phyloP scores from a whole-genome alignment of 2,797 vertebrate species.

The Mormyrus proboscirostris region DNA sequence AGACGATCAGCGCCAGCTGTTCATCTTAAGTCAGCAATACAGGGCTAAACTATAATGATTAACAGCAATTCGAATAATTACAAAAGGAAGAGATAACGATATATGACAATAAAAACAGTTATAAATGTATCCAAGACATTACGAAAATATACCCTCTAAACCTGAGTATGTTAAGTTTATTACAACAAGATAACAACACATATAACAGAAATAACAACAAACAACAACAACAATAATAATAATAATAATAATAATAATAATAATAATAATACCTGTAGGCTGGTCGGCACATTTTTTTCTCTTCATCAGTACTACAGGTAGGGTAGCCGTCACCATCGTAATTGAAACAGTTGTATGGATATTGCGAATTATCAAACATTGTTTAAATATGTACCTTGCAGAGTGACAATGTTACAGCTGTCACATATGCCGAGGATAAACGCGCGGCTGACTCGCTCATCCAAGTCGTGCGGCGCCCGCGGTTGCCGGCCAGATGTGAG shows the following conservation, averaged over 20 bases:
- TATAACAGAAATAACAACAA: not conserved
- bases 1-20: not conserved
- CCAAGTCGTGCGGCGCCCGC: constrained; percentile 27
- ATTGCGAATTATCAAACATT: constrained; percentile 95
- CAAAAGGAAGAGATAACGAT: not conserved
- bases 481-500: constrained; percentile 24
- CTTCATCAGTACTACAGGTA: constrained; percentile 77
- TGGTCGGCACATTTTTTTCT: constrained; percentile 84
- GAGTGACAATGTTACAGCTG: constrained; percentile 23
- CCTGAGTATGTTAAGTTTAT: not conserved
- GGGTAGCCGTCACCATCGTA: constrained; percentile 91
- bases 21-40: not conserved
- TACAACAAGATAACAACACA: not conserved
- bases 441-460: not conserved
- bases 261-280: constrained; percentile 81
- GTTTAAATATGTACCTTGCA: constrained; percentile 40
- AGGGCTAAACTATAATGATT: not conserved
- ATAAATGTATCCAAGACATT: not conserved
- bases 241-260: not conserved
- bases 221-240: not conserved
- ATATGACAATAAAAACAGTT: not conserved
- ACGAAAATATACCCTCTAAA: not conserved
- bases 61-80: not conserved
- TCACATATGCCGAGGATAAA: constrained; percentile 35
- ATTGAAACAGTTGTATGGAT: constrained; percentile 97